Evolutionary conservation across 2,113 vertebrate species (phyloP).

Genomic region (Notiomystis cincta): DNA sequence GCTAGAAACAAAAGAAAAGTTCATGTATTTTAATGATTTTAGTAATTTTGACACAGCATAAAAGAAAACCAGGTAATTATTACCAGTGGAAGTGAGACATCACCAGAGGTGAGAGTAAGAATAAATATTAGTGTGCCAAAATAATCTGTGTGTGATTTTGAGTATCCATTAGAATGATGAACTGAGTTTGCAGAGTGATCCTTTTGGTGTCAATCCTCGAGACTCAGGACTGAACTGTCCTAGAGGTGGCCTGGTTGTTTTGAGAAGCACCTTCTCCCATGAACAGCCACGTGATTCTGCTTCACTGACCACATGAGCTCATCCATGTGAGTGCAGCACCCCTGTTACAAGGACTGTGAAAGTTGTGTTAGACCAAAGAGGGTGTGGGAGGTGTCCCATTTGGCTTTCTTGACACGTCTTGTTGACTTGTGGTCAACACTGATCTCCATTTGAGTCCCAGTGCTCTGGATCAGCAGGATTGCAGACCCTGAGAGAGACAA

Average conservation of each 20-base stretch:
- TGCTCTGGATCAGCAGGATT: not conserved
- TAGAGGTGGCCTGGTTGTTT: not conserved
- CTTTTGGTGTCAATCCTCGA: not conserved
- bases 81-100: not conserved
- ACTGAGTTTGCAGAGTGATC: not conserved
- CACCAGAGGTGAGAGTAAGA: not conserved
- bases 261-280: not conserved
- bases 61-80: not conserved
- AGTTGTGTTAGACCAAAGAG: not conserved
- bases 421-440: not conserved
- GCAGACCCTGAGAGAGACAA: not conserved
- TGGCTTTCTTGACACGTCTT: not conserved
- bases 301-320: not conserved
- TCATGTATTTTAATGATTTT: not conserved
- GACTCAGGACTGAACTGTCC: not conserved
- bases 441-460: not conserved
- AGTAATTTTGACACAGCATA: not conserved
- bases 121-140: not conserved
- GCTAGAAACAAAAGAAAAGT: not conserved
- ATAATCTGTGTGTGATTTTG: not conserved
- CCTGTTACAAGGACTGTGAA: not conserved
- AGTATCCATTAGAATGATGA: not conserved
- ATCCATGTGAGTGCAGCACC: not conserved
- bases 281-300: rapidly evolving
- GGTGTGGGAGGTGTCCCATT: rapidly evolving